phyloP scores from a whole-genome alignment of 2,797 vertebrate genomes.

The Buphagus erythrorhynchus region DNA sequence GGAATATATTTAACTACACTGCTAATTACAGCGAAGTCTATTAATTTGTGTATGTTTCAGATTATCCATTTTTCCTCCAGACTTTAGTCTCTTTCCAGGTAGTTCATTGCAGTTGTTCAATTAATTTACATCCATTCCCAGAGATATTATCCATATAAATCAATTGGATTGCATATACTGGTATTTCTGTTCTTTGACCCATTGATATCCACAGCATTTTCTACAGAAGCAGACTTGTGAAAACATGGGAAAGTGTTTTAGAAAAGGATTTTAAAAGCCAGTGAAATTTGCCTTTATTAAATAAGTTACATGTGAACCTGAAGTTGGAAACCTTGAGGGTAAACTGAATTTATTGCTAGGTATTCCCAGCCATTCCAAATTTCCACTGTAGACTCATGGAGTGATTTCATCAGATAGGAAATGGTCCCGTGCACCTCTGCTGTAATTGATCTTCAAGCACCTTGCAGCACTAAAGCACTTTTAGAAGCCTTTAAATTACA shows the following conservation, averaged over 20 bases:
- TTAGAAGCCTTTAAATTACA: background rate
- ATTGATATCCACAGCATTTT: background rate
- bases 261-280: background rate
- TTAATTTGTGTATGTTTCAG: background rate
- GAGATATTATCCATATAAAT: background rate
- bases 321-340: background rate
- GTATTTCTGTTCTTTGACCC: background rate
- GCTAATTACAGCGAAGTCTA: background rate
- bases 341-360: background rate
- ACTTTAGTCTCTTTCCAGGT: background rate
- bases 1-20: background rate
- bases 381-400: background rate
- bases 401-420: background rate
- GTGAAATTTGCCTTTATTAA: background rate
- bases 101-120: background rate
- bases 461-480: background rate
- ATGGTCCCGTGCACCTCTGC: background rate
- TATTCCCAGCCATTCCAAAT: background rate
- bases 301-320: background rate
- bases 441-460: background rate
- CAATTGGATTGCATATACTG: background rate
- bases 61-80: background rate
- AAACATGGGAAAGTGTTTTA: background rate
- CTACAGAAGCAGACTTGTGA: background rate
- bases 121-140: background rate